These are phyloP conservation scores for Zygogramma bicolorata DNA, from an alignment of 2,888 invertebrate genomes.

Conservation along the genomic window DNA sequence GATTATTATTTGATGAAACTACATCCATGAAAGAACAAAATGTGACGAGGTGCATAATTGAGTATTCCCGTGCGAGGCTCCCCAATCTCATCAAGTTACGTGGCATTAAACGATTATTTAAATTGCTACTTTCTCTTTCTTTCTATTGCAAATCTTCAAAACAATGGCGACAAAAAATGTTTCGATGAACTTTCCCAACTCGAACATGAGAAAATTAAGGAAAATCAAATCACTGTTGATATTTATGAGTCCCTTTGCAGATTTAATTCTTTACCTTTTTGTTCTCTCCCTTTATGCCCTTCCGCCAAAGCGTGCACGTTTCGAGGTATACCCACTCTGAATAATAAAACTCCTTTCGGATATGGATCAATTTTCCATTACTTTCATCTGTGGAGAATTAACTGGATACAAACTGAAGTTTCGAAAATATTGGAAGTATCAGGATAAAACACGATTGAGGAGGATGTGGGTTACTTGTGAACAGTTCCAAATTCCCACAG, in stretches of 20 bases:
- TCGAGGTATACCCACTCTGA: constrained; percentile 41
- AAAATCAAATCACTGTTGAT: constrained; percentile 47
- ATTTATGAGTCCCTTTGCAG: constrained; percentile 44
- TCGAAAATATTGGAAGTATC: constrained; percentile 19
- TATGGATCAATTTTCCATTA: constrained; percentile 38
- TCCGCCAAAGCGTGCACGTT: constrained; percentile 42
- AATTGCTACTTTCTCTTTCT: background rate
- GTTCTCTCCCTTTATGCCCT: constrained; percentile 15
- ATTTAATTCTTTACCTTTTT: constrained; percentile 41
- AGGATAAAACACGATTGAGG: background rate
- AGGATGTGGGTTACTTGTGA: too few relatives aligned
- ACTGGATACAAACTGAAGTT: constrained; percentile 32
- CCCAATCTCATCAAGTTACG: background rate
- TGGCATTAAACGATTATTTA: background rate
- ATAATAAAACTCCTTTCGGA: constrained; percentile 44
- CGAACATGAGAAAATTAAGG: constrained; percentile 34
- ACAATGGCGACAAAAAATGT: background rate
- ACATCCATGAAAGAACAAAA: too few relatives aligned
- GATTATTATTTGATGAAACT: too few relatives aligned
- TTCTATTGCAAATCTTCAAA: background rate
- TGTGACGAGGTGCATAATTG: too few relatives aligned
- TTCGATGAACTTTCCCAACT: background rate
- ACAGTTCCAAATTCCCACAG: too few relatives aligned
- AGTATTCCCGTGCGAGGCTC: background rate
- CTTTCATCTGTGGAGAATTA: constrained; percentile 32